Base-by-base conservation (phyloP, 2,797 vertebrate species). In the Scomberomorus guttatus region DNA sequence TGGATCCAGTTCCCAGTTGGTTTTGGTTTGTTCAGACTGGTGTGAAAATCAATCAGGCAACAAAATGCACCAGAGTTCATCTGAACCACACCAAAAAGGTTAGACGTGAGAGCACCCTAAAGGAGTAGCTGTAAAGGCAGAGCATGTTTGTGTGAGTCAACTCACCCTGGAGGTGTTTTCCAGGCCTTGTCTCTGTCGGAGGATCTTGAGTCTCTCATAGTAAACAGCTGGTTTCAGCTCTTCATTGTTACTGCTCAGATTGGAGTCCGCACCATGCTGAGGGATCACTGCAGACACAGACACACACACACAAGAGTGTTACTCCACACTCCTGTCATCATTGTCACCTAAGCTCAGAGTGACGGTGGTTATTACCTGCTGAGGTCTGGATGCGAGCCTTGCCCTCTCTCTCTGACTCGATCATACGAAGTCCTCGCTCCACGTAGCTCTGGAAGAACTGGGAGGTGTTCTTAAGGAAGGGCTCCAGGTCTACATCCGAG, bases 401-500 rank as follows among this genome's bases (percentile, higher is more conserved):
- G 51, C 97, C 97, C 83, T 99, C 98, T 34, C 97, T 93, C 81
- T 99, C 98, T 0, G 97, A 98, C 93, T 99, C 98, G 37, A 99
- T 99, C 87, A 98, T 92, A 5, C 97, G 96, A 32, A 99, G 97
- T n/a, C 98, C 98, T 90, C 97, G 95, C 93, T 99, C 98, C 82
- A 99, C 98, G 10, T 99, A 99, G 92, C 97, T 99, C 94, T 99
- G 98, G 94, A 99, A 99, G 93, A 99, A 98, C 93, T 98, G 98
- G 0, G 98, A 99, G 0, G 98, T 97, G 88, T 98, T 98, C 88
- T 96, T 97, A 73, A 99, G 94, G 95, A 99, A 99, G 1, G 98
- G 98, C 81, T 99, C 97, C 51, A 99, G 95, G 81, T 99, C 98
- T 0, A 97, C 97, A 57, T 99, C 98, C 0, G 98, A 97, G 4